Conservation (phyloP, 2,888 invertebrate species). For the Macaria liturata region DNA sequence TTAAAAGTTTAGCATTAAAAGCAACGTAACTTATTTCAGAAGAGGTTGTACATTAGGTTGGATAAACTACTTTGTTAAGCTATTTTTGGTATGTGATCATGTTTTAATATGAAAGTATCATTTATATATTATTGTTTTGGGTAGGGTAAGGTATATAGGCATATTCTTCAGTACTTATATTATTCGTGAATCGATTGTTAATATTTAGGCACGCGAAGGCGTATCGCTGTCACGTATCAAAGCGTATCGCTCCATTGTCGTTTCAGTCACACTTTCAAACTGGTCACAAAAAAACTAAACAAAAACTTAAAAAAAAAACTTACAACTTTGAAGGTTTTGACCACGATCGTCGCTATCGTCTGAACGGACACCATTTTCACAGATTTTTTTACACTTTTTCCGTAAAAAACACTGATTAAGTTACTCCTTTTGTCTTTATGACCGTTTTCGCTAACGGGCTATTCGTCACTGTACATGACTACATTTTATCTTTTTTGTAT, state of each 20-base stretch:
- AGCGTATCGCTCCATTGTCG: slow-evolving; percentile 27
- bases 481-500: slow-evolving; percentile 58
- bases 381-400: slow-evolving; percentile 38
- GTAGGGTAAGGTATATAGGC: background rate
- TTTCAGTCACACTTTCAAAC: slow-evolving; percentile 33
- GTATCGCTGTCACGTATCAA: slow-evolving; percentile 28
- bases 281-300: slow-evolving; percentile 17
- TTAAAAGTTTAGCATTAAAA: too few species aligned
- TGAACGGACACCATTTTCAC: slow-evolving; percentile 91
- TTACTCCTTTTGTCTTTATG: slow-evolving; percentile 56
- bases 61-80: too few species aligned
- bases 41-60: too few species aligned
- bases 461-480: slow-evolving; percentile 67
- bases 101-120: too few species aligned
- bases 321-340: slow-evolving; percentile 93
- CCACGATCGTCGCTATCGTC: slow-evolving; percentile 91
- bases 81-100: too few species aligned
- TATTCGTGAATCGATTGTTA: slow-evolving; percentile 25
- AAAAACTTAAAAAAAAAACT: slow-evolving; percentile 58
- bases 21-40: too few species aligned
- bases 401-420: slow-evolving; percentile 30
- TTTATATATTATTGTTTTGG: too few species aligned
- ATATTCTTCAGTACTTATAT: background rate
- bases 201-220: slow-evolving; percentile 11
- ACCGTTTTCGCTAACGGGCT: slow-evolving; percentile 58